These are phyloP conservation scores for Puffinus mauretanicus DNA, from an alignment of 2,113 vertebrate species.

Conservation along the genomic window DNA sequence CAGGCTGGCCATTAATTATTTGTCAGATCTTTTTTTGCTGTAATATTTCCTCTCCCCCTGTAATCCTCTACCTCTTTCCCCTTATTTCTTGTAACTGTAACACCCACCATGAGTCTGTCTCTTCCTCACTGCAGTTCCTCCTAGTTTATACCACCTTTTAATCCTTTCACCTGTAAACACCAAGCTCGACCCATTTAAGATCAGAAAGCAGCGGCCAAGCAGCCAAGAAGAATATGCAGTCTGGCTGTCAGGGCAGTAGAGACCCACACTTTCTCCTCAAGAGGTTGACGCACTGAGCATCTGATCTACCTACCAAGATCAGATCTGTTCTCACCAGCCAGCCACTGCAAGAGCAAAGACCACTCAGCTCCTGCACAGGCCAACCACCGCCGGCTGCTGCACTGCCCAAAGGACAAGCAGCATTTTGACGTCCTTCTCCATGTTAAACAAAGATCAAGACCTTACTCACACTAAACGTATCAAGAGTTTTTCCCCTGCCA, in stretches of 20 bases:
- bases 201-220: neutral
- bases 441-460: neutral
- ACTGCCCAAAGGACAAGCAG: neutral
- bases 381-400: neutral
- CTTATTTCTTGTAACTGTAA: neutral
- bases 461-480: accelerated
- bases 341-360: neutral
- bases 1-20: neutral
- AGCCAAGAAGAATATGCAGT: neutral
- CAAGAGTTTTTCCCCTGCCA: neutral
- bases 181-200: neutral
- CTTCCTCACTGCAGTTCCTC: neutral
- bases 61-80: neutral
- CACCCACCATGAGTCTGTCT: neutral
- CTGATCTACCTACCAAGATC: accelerated
- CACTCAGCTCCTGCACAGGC: neutral
- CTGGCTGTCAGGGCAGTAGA: neutral
- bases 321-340: neutral
- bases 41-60: neutral
- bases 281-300: neutral
- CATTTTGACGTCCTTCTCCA: neutral
- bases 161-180: neutral
- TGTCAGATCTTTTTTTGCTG: neutral
- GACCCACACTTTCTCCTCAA: neutral
- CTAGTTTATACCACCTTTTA: neutral